A percentile compares a stretch with the other conserved stretches of the same genome.
phyloP scores from a whole-genome alignment of 2,888 invertebrate species.

The Napeogenes inachia region DNA sequence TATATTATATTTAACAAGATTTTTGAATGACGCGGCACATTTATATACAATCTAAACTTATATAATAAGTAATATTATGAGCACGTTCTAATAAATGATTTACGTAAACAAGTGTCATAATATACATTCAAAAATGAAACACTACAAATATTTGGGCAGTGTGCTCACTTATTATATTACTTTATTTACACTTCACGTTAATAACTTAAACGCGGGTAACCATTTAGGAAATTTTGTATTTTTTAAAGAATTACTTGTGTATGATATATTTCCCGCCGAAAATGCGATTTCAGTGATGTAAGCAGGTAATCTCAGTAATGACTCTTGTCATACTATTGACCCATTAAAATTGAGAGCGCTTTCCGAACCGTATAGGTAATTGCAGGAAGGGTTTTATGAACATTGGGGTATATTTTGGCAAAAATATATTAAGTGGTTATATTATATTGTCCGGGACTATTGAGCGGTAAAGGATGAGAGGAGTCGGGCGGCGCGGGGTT shows the following conservation, averaged over 20 bases:
- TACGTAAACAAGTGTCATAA: not conserved
- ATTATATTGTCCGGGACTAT: conserved; percentile 39
- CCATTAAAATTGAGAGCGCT: conserved; percentile 52
- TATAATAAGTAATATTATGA: not conserved
- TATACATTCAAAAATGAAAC: not conserved
- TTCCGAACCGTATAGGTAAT: conserved; percentile 19
- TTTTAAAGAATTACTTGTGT: conserved; percentile 8
- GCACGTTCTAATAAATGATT: not conserved
- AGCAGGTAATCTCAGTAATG: conserved; percentile 53
- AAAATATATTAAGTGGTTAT: conserved; percentile 18
- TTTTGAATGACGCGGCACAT: too few species aligned
- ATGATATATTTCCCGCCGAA: conserved; percentile 65
- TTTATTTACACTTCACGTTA: conserved; percentile 6
- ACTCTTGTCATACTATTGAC: conserved; percentile 57
- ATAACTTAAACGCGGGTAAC: not conserved
- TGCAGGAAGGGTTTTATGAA: not conserved
- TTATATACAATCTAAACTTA: too few species aligned
- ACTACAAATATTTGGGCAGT: not conserved
- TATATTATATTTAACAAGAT: too few species aligned
- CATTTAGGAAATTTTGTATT: not conserved
- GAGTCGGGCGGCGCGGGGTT: conserved; percentile 44
- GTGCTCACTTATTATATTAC: conserved; percentile 1
- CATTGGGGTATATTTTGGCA: conserved; percentile 4
- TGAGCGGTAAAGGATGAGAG: conserved; percentile 51
- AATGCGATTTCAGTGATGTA: conserved; percentile 60